Conservation (phyloP, 2,797 vertebrate species). For the Buphagus erythrorhynchus region DNA sequence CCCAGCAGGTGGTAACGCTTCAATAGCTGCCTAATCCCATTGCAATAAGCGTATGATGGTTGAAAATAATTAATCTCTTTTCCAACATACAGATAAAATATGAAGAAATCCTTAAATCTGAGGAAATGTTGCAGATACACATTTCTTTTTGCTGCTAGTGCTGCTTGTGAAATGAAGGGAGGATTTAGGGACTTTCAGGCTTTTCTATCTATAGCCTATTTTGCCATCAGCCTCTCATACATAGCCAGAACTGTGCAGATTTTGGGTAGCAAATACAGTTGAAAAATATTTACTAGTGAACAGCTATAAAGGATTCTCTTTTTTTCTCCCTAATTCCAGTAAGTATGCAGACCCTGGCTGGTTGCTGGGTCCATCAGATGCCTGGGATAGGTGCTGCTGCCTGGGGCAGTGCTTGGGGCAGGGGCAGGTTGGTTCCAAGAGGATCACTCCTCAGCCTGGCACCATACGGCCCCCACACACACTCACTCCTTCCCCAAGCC, state of each 20-base stretch:
- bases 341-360: neutral
- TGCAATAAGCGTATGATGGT: neutral
- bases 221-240: neutral
- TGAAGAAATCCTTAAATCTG: neutral
- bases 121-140: neutral
- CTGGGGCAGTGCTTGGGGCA: no score
- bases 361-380: neutral
- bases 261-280: neutral
- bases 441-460: neutral
- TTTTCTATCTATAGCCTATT: neutral
- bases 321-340: neutral
- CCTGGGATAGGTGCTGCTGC: neutral
- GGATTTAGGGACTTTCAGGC: neutral
- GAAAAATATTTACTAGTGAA: neutral
- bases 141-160: neutral
- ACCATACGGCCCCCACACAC: fast-evolving
- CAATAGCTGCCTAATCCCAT: conserved; percentile 37
- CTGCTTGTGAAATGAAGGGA: neutral
- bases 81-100: neutral
- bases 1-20: conserved; percentile 47
- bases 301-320: neutral
- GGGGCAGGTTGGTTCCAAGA: neutral
- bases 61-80: conserved; percentile 48
- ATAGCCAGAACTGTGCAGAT: neutral
- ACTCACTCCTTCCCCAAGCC: neutral